Percentiles rank a stretch among this genome's conserved stretches.
Evolutionary conservation across 2,113 vertebrate species (phyloP).

Genomic region (Sylvicapra grimmia): DNA sequence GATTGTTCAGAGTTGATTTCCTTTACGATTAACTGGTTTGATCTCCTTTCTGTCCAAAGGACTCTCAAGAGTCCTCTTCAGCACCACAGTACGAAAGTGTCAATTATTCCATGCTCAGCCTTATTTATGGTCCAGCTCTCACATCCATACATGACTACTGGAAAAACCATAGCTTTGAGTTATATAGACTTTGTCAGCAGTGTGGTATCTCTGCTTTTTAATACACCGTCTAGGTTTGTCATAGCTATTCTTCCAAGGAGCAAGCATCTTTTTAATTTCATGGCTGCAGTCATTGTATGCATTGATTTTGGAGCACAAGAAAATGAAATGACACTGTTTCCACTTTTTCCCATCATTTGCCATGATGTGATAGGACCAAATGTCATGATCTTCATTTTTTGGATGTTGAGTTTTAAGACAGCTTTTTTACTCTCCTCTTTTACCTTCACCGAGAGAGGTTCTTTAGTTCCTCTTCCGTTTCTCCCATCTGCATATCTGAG

Average conservation of each 20-base stretch:
- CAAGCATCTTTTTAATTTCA: background rate
- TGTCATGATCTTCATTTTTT: background rate
- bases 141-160: background rate
- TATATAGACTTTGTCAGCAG: background rate
- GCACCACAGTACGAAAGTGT: background rate
- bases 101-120: background rate
- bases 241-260: background rate
- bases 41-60: background rate
- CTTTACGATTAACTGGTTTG: background rate
- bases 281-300: background rate
- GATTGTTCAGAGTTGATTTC: background rate
- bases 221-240: background rate
- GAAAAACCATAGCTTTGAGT: background rate
- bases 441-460: background rate
- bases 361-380: background rate
- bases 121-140: background rate
- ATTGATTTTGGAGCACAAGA: background rate
- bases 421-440: background rate
- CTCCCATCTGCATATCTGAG: background rate
- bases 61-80: background rate
- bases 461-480: background rate
- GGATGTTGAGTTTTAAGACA: background rate
- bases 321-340: background rate
- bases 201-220: background rate
- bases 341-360: background rate